Conservation (phyloP, 2,797 vertebrate species). For the Aldrovandia affinis region DNA sequence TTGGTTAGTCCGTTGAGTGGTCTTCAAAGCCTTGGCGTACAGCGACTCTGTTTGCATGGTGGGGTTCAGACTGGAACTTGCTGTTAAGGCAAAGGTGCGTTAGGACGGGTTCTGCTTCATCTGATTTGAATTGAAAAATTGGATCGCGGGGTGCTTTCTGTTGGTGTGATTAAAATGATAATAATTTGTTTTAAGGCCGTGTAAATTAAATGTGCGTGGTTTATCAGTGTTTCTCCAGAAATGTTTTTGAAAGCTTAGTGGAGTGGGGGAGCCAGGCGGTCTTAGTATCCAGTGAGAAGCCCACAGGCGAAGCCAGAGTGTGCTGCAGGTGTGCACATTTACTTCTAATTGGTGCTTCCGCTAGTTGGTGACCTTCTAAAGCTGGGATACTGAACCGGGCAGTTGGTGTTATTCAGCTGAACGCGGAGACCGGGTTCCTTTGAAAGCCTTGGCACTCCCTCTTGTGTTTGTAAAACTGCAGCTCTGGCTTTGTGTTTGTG, state of each 20-base stretch:
- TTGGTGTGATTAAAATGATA: background rate
- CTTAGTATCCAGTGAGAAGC: background rate
- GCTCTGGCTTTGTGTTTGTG: background rate
- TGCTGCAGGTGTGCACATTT: no score
- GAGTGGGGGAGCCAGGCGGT: background rate
- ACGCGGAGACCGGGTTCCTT: background rate
- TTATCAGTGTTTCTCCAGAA: background rate
- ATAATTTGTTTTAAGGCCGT: background rate
- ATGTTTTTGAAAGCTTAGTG: background rate
- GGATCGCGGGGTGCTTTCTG: background rate
- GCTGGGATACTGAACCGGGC: background rate
- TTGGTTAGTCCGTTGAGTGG: background rate
- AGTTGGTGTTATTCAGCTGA: background rate
- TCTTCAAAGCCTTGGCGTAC: background rate
- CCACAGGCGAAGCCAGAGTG: background rate
- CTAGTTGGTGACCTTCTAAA: background rate
- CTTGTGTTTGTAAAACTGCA: background rate
- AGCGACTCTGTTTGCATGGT: background rate
- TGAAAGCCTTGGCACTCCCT: background rate
- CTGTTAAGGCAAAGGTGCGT: background rate
- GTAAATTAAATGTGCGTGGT: background rate
- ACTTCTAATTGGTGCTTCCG: background rate
- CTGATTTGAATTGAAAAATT: background rate
- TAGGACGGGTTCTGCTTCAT: background rate
- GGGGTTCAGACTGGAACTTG: background rate